phyloP scores from a whole-genome alignment of 2,888 invertebrate species.

The Ellobium chinense region DNA sequence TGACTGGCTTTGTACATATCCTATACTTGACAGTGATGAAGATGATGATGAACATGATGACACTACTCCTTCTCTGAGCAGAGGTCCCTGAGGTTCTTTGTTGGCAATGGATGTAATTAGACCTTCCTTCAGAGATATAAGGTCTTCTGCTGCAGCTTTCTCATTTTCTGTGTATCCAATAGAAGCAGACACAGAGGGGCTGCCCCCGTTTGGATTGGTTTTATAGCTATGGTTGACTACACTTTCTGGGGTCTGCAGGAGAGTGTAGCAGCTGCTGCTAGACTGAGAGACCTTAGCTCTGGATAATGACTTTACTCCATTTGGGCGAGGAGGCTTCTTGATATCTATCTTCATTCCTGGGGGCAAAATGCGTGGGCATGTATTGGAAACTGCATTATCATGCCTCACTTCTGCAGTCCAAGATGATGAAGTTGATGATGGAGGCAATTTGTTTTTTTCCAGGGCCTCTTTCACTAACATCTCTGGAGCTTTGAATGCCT shows the following conservation, averaged over 20 bases:
- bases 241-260: constrained; percentile 20
- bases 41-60: neutral
- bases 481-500: constrained; percentile 26
- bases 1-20: constrained; percentile 6
- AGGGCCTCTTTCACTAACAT: constrained; percentile 2
- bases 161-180: constrained; percentile 39
- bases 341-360: constrained; percentile 45
- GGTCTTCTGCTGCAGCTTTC: constrained; percentile 40
- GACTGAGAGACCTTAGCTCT: neutral
- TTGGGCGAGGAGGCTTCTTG: constrained; percentile 20
- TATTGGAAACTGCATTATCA: neutral
- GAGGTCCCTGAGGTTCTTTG: neutral
- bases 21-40: neutral
- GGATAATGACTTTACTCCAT: constrained; percentile 18
- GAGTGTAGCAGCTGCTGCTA: neutral
- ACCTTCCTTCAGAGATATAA: constrained; percentile 41
- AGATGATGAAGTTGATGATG: neutral
- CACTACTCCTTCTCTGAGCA: neutral
- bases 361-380: constrained; percentile 41
- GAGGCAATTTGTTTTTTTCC: neutral
- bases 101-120: constrained; percentile 1
- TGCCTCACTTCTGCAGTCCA: constrained; percentile 29
- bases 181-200: neutral
- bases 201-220: neutral
- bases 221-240: constrained; percentile 18